A percentile compares a stretch with the other conserved stretches of the same genome.
Conservation (phyloP, 2,797 vertebrate species). For the Galago senegalensis region DNA sequence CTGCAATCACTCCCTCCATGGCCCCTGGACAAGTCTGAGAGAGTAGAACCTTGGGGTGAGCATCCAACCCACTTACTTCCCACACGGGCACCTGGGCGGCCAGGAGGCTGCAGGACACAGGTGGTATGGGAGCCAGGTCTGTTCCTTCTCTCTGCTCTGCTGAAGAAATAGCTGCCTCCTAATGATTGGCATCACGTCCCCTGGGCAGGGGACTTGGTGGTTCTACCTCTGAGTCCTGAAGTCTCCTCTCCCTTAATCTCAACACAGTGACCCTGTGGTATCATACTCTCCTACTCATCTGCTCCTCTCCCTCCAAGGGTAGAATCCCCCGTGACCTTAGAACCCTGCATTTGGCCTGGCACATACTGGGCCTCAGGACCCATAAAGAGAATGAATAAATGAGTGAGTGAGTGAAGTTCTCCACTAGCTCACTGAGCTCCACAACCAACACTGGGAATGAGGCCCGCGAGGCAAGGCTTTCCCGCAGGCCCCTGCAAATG, state of each 20-base stretch:
- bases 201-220: neutral
- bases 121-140: neutral
- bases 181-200: too few species aligned
- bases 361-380: neutral
- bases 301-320: too few species aligned
- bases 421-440: rapidly evolving
- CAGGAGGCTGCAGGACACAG: neutral
- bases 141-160: neutral
- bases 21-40: neutral
- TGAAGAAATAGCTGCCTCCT: neutral
- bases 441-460: neutral
- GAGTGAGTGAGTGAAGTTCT: neutral
- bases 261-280: rapidly evolving
- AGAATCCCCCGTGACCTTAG: neutral
- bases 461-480: neutral
- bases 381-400: rapidly evolving
- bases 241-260: neutral
- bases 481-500: rapidly evolving
- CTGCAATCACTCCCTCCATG: neutral
- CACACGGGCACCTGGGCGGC: rapidly evolving
- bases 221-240: neutral
- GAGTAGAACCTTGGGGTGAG: rapidly evolving
- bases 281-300: neutral
- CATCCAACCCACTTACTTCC: neutral
- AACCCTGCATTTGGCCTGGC: neutral